These are phyloP conservation scores for Xestia rhomboidea DNA, from an alignment of 2,888 invertebrate species.

Conservation along the genomic window DNA sequence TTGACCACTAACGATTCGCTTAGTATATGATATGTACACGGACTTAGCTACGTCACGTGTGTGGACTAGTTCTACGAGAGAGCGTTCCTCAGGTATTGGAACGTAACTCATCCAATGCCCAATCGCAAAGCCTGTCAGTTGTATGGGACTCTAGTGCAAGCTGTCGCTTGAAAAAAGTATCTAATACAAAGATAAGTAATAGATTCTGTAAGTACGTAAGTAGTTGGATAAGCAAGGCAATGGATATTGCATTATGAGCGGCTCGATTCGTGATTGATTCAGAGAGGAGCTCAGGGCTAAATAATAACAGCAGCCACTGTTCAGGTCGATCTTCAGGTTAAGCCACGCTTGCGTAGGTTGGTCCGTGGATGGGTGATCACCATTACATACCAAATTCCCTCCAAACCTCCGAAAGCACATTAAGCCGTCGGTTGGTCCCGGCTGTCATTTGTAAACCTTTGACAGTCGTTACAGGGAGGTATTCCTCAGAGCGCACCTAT, in stretches of 20 bases:
- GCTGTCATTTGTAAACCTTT: too few species aligned
- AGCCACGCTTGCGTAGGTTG: too few species aligned
- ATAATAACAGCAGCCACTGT: too few species aligned
- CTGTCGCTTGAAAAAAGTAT: neutral
- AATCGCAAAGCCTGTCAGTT: neutral
- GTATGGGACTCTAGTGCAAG: neutral
- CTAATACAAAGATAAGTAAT: neutral
- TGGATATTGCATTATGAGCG: neutral
- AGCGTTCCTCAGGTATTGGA: neutral
- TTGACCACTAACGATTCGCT: neutral
- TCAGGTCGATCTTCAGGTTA: too few species aligned
- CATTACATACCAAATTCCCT: too few species aligned
- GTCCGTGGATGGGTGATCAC: too few species aligned
- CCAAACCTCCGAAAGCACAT: too few species aligned
- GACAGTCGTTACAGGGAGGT: too few species aligned
- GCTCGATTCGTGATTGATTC: neutral
- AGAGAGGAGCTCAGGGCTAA: too few species aligned
- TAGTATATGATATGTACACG: neutral
- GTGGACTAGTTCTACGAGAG: neutral
- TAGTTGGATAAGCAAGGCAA: neutral
- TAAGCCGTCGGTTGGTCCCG: too few species aligned
- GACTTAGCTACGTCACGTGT: neutral
- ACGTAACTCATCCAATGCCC: neutral
- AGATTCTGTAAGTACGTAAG: neutral
- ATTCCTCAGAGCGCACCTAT: too few species aligned